A percentile compares a stretch with the other conserved stretches of the same genome.
Evolutionary conservation across 1,140 invertebrate genomes (phyloP).

Genomic region (Grapholita molesta): DNA sequence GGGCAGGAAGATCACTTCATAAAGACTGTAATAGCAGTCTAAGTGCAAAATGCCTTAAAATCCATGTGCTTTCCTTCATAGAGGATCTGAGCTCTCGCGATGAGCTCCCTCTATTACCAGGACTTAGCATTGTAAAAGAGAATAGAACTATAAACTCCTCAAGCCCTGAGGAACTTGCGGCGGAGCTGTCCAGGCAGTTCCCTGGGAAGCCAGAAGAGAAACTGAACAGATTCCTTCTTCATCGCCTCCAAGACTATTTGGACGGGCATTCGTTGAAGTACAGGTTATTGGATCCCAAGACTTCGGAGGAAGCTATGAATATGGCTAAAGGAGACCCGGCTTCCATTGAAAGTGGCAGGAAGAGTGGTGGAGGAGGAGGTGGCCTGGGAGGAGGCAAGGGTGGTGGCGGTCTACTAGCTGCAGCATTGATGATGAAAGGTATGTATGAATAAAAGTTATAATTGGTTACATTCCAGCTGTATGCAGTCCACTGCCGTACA

Average conservation of each 20-base stretch:
- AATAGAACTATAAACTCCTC: slow-evolving; percentile 77
- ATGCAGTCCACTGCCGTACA: too few relatives aligned
- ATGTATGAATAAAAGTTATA: background rate
- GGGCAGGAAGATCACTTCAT: slow-evolving; percentile 50
- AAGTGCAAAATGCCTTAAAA: slow-evolving; percentile 86
- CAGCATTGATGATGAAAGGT: slow-evolving; percentile 83
- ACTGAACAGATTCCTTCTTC: slow-evolving; percentile 82
- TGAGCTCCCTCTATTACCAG: slow-evolving; percentile 78
- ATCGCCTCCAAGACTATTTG: slow-evolving; percentile 81
- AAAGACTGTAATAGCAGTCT: slow-evolving; percentile 61
- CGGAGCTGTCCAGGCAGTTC: slow-evolving; percentile 85
- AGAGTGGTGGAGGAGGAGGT: slow-evolving; percentile 60
- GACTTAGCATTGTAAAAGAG: slow-evolving; percentile 85
- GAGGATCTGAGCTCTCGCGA: slow-evolving; percentile 80
- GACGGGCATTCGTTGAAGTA: slow-evolving; percentile 86
- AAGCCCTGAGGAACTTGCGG: slow-evolving; percentile 82
- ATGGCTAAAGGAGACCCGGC: slow-evolving; percentile 61
- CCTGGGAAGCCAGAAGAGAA: slow-evolving; percentile 87
- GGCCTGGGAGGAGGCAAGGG: slow-evolving; percentile 72
- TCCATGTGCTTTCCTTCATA: slow-evolving; percentile 86
- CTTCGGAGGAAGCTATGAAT: slow-evolving; percentile 70
- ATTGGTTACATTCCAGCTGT: too few relatives aligned
- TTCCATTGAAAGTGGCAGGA: slow-evolving; percentile 48
- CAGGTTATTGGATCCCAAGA: slow-evolving; percentile 83
- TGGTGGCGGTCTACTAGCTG: slow-evolving; percentile 79